These are phyloP conservation scores for Cyanistes caeruleus DNA, from an alignment of 2,113 vertebrate genomes.

Conservation along the genomic window DNA sequence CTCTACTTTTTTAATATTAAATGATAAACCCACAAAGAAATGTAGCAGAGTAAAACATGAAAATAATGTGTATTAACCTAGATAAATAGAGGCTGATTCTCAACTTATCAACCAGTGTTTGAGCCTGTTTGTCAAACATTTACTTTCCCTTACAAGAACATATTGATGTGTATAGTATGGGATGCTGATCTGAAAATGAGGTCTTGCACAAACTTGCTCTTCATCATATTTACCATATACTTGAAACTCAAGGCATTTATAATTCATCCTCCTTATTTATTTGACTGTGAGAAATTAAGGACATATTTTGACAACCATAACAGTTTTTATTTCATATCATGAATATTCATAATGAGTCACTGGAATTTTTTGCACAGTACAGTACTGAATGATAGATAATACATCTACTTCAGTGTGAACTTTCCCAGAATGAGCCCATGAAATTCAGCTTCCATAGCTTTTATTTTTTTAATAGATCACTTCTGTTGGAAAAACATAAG, in stretches of 20 bases:
- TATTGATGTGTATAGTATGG: not conserved
- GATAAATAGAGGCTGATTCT: not conserved
- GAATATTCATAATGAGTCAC: not conserved
- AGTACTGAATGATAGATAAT: not conserved
- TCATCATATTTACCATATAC: not conserved
- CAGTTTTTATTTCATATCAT: not conserved
- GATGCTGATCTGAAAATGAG: not conserved
- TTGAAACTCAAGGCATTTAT: not conserved
- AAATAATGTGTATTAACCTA: not conserved
- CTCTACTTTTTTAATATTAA: not conserved
- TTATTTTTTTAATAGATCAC: not conserved
- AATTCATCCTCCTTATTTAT: not conserved
- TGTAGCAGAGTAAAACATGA: not conserved
- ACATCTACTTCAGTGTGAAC: not conserved
- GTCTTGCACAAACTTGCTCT: not conserved
- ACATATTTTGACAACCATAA: not conserved
- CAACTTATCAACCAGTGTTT: slow-evolving; percentile 2
- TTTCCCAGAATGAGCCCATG: not conserved
- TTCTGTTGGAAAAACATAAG: not conserved
- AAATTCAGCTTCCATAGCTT: not conserved
- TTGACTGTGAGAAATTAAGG: not conserved
- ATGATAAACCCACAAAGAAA: not conserved
- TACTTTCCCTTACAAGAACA: not conserved
- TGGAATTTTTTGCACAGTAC: not conserved
- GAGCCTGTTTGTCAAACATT: slow-evolving; percentile 1